Evolutionary conservation across 23 tunicate genomes (phyloP), one percentile per base, ranked within the genome.

Genomic region (Ascidia mentula): DNA sequence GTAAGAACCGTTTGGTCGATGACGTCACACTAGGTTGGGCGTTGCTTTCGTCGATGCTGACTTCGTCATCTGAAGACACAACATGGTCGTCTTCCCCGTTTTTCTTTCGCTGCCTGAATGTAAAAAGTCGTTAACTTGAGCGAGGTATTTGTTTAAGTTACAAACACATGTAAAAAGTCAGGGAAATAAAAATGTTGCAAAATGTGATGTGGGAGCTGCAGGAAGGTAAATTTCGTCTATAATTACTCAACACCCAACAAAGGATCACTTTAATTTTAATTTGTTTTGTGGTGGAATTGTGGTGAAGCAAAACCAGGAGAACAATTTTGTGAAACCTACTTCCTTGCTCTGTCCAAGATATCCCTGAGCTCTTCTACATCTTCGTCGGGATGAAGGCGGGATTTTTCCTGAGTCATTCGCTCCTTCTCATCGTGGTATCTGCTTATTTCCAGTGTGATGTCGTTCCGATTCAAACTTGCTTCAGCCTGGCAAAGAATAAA

Each of bases 361-460:
- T 26, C 65, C 24, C 65, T 53, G 4, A 53, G 65, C 24, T 53
- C 65, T 28, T 53, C 65, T 9, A 28, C 65, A 3, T 53, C 65
- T 5, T 53, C 65, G 28, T 26, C 22, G 4, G 22, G 65, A 53
- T 53, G 65, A 3, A 53, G 24, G 12, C 65, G 7, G 7, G 65
- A 53, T 53, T 53, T 70, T 30, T 70, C 39, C 39, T 70, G 38
- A 7, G 74, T 70, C 36, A 70, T 33, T 70, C 39, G 38, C 13
- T 70, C 74, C 8, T 34, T 33, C 74, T 70, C 74, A 4, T 70
- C 74, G 13, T 70, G 74, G 32, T 70, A 70, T 34, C 38, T 9
- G 37, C 39, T 34, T 34, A 70, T 70, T 18, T 70, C 74, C 39
- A 32, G 31, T 34, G 38, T 70, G 37, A 70, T 70, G 37, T 70